Evolutionary conservation across 37 sponge, comb jelly and placozoan species (phyloP).

Genomic region (Trichoplax adhaerens): DNA sequence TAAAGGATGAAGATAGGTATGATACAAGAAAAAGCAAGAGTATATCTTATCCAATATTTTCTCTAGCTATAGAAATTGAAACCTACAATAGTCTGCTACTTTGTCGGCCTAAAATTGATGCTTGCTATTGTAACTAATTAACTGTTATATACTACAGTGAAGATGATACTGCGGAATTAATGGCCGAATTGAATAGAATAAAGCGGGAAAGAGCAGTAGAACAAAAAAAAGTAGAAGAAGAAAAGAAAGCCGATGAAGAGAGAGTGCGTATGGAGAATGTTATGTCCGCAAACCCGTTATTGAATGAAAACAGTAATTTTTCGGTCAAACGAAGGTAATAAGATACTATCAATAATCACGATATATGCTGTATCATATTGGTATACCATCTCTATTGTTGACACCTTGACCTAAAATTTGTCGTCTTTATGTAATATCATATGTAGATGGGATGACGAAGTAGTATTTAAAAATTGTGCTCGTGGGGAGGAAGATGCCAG

Average conservation of each 20-base stretch:
- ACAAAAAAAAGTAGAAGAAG: constrained; percentile 50
- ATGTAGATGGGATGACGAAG: constrained; percentile 95
- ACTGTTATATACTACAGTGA: constrained; percentile 24
- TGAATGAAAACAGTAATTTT: constrained; percentile 19
- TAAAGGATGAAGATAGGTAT: too few relatives aligned
- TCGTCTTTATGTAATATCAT: not conserved
- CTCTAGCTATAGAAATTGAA: too few relatives aligned
- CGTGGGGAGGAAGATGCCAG: constrained; percentile 31
- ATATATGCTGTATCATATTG: constrained; percentile 1
- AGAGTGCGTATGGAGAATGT: constrained; percentile 81
- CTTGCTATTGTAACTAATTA: not conserved
- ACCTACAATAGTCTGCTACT: not conserved
- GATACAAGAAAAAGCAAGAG: too few relatives aligned
- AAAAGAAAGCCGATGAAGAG: constrained; percentile 78
- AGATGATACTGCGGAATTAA: constrained; percentile 87
- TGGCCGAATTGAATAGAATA: constrained; percentile 82
- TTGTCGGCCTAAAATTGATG: not conserved
- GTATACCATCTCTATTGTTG: not conserved
- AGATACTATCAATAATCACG: not conserved
- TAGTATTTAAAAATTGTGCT: constrained; percentile 98
- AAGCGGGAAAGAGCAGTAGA: constrained; percentile 64
- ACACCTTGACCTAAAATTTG: not conserved
- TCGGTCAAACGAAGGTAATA: constrained; percentile 58
- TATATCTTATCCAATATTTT: too few relatives aligned
- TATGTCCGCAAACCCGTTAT: constrained; percentile 72